Evolutionary conservation across 53 echinoderm and acorn worm genomes (phyloP).

Genomic region (Zoroaster sp.): DNA sequence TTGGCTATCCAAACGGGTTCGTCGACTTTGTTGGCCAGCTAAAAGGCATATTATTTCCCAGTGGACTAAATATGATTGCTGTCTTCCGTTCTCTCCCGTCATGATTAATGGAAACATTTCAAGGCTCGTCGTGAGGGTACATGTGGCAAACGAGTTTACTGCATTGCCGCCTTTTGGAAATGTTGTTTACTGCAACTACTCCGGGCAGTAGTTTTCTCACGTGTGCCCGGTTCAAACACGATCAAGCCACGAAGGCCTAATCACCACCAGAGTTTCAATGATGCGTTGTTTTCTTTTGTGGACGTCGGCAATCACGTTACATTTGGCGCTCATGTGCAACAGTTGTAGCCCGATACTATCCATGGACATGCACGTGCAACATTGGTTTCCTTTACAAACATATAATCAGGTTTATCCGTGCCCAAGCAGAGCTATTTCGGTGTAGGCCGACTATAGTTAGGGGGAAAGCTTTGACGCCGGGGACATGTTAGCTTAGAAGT

Average conservation of each 20-base stretch:
- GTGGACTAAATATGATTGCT: neutral
- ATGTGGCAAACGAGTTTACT: slow-evolving; percentile 7
- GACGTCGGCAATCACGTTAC: neutral
- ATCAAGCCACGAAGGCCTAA: neutral
- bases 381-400: neutral
- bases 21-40: too few species aligned
- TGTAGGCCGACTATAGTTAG: neutral
- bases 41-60: neutral
- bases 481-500: neutral
- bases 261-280: neutral
- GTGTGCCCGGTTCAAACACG: neutral
- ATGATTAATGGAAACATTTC: neutral
- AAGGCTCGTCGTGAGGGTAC: neutral
- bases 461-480: neutral
- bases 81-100: neutral
- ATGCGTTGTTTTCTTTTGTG: neutral
- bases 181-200: slow-evolving; percentile 3
- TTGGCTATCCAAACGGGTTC: too few species aligned
- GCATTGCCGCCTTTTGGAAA: neutral
- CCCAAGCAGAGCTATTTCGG: neutral
- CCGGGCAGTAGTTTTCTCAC: neutral
- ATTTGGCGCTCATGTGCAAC: neutral
- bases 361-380: neutral
- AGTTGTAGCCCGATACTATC: neutral
- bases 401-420: neutral